Percentiles rank a stretch among this genome's conserved stretches.
phyloP scores from a whole-genome alignment of 2,113 vertebrate species.

The Alexandromys fortis region DNA sequence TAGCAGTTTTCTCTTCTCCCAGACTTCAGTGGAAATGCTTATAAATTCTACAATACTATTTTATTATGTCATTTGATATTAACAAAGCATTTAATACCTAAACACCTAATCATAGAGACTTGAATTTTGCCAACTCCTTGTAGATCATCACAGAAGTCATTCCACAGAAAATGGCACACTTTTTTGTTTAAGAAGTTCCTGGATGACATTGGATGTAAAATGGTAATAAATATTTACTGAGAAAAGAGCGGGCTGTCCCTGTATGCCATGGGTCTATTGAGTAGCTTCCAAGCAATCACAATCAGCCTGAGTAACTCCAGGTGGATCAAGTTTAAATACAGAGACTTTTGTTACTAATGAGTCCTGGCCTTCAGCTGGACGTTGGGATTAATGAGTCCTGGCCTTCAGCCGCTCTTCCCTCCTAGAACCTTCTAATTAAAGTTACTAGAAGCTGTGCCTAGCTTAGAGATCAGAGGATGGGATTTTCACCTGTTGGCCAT shows the following conservation, averaged over 20 bases:
- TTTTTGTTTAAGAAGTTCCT: neutral
- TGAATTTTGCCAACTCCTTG: neutral
- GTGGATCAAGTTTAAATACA: neutral
- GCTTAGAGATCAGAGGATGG: no score
- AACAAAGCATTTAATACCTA: neutral
- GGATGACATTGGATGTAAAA: neutral
- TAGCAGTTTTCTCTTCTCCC: neutral
- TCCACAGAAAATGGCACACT: neutral
- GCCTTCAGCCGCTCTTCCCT: no score
- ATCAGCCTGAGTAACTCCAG: neutral
- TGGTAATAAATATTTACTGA: neutral
- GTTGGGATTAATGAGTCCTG: no score
- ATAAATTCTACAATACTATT: neutral
- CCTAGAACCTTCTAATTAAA: no score
- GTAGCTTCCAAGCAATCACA: neutral
- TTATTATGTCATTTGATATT: neutral
- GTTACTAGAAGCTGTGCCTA: no score
- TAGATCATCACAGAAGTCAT: neutral
- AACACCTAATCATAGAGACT: neutral
- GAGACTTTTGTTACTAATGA: neutral
- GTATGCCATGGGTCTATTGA: neutral
- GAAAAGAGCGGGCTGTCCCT: neutral
- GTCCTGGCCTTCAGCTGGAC: no score
- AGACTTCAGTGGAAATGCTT: neutral
- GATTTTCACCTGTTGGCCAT: no score